Evolutionary conservation across 2,888 invertebrate species (phyloP), one percentile per base, ranked within the genome.

Genomic region (Nowickia ferox): DNA sequence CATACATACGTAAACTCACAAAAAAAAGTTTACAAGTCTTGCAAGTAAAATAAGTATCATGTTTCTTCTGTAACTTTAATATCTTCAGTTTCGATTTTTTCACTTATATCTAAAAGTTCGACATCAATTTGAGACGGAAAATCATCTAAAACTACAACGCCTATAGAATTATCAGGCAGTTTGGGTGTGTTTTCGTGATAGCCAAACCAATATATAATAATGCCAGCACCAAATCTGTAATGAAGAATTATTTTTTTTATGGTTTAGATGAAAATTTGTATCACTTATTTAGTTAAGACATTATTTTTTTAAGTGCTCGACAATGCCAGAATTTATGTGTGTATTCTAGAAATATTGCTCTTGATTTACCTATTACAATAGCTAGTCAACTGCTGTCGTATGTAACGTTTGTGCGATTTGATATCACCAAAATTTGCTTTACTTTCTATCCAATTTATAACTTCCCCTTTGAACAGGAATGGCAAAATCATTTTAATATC

Each of bases 141-240:
- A 87, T 92, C 92, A 15, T 94, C 93, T 8, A 94, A 92, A 68
- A 95, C 93, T 76, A 94, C 94, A 85, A 95, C 94, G 90, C 94
- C 94, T 87, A 94, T 94, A 66, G 95, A 94, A 87, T 96, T 95
- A 90, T 95, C 95, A 15, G 96, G 91, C 8, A 93, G 87, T 72
- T 93, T 90, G 8, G 92, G 90, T 38, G 95, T 92, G 9, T 93
- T 94, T 87, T 96, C 96, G 15, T 96, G 92, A 91, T 95, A 98
- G 15, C 98, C 98, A 94, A 98, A 97, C 98, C 98, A 98, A 92
- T 98, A 98, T 88, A 98, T 98, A 1, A 98, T 97, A 88, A 98
- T 94, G 0, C 98, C 98, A 46, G 98, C 95, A 2, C 98, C 98
- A 94, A 98, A 98, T 90, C 98, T 92, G 15, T 5, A 87, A 79